Evolutionary conservation across 2,888 invertebrate genomes (phyloP), one percentile per base, ranked within the genome.

Genomic region (Sinelater perroti): DNA sequence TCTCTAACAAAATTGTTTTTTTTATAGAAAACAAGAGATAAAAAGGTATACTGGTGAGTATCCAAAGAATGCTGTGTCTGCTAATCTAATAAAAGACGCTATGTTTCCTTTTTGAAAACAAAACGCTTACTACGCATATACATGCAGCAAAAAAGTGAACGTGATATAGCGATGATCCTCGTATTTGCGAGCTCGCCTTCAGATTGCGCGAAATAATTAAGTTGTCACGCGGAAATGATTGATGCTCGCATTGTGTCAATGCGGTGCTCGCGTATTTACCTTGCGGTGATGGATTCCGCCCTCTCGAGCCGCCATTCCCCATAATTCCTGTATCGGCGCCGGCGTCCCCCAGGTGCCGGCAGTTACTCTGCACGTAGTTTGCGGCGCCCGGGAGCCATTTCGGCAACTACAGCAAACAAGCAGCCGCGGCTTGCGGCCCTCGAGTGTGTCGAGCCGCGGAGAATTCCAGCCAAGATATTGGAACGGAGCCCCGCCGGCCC

Each of bases 301-400:
- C n/a, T n/a, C n/a, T n/a, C 47, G 13, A 49, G 47, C 35, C 47
- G 36, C 36, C 21, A 49, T 33, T 36, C 36, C 7, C 24, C 3
- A 20, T 42, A 44, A 35, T 40, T 40, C 31, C 38, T 28, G 26
- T 18, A 38, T 35, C 28, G 17, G 20, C 10, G 38, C 8, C 13
- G 21, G 11, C 7, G 26, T 52, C 42, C 52, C 52, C 2, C 31
- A 52, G 52, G 52, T 42, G 44, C 44, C 16, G 52, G 35, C 35
- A 44, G 52, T 52, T 44, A 44, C 52, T 52, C 33, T 18, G 6
- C 42, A 35, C 42, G 52, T 44, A 52, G 52, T 52, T 44, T 42
- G 51, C 7, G 28, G 21, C 26, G 33, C 33, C 35, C 14, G 20
- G 51, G 44, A 35, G 44, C 52, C 16, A 44, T 40, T 44, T 51